phyloP scores from a whole-genome alignment of 2,888 invertebrate genomes.

The Sesamia inferens region DNA sequence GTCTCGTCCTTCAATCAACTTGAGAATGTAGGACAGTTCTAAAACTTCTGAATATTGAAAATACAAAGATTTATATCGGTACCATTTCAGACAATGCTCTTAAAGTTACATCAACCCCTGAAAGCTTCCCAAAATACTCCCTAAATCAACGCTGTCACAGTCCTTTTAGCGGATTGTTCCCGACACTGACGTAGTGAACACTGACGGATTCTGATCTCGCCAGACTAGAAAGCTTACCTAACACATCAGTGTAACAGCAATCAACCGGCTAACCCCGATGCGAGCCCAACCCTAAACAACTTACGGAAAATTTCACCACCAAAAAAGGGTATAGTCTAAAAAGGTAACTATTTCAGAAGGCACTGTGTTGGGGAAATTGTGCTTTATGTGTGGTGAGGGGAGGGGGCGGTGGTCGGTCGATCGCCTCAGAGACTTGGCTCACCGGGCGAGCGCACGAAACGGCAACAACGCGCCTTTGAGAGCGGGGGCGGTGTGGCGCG shows the following conservation, averaged over 20 bases:
- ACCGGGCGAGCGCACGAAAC: conserved; percentile 71
- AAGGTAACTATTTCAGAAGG: conserved; percentile 78
- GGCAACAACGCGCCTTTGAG: conserved; percentile 78
- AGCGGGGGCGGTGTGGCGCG: conserved; percentile 64
- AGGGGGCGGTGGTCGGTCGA: conserved; percentile 82
- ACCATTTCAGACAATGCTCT: conserved; percentile 29
- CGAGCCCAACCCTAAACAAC: conserved; percentile 49
- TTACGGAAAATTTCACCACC: conserved; percentile 59
- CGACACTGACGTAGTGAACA: conserved; percentile 52
- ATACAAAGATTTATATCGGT: conserved; percentile 12
- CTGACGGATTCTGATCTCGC: conserved; percentile 53
- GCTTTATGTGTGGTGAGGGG: conserved; percentile 73
- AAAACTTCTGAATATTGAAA: conserved; percentile 18
- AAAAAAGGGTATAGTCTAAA: conserved; percentile 68
- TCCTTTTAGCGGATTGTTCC: conserved; percentile 53
- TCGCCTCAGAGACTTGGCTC: conserved; percentile 76
- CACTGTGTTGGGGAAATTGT: conserved; percentile 75
- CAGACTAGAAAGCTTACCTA: conserved; percentile 59
- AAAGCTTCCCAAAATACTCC: conserved; percentile 45
- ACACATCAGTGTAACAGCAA: conserved; percentile 51
- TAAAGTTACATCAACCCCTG: conserved; percentile 39
- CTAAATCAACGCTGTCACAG: conserved; percentile 58
- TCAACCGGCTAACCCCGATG: conserved; percentile 72
- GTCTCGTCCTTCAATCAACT: conserved; percentile 47
- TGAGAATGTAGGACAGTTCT: conserved; percentile 32